Base-by-base conservation (phyloP, 2,888 invertebrate species). In the Dasypolia templi region DNA sequence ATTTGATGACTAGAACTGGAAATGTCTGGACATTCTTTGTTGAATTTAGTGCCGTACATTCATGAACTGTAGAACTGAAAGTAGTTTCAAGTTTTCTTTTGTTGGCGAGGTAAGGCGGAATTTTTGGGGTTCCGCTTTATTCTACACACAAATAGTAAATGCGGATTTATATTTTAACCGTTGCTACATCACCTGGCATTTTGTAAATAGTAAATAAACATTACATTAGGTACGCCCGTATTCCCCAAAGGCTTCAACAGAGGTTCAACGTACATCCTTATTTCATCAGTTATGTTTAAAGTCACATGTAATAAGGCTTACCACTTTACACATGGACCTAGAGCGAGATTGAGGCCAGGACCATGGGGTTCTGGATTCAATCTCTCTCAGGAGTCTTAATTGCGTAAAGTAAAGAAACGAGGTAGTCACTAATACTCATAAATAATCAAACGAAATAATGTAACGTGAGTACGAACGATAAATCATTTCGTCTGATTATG, bases 1-100 rank as follows among this genome's bases (percentile, higher is more conserved):
- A 64, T 61, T 65, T 59, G 29, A 14, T 70, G 58, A 53, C 46
- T 61, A 9, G 26, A 51, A 55, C 19, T 61, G 7, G 58, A 64
- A 75, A 67, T 74, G 39, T 35, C 12, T 59, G 29, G 3, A 3
- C 3, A 29, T 79, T 59, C 53, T 14, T 32, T 39, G 22, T 6
- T 61, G 22, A 53, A 62, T 51, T 74, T n/a, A 39, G 39, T 53
- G 29, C 5, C 1, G 56, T 49, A 39, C 2, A 2, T 46, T 22
- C n/a, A 19, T 26, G 12, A 19, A 26, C 2, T n/a, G 9, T n/a
- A 39, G 29, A 73, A 51, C 46, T 55, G 22, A 22, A 19, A 46
- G 26, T 22, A 58, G n/a, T 63, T 49, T 12, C 3, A 22, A 35
- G 42, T 17, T 44, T 66, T 44, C 71, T 62, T 4, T 49, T 29